These are phyloP conservation scores for Chydorus sphaericus DNA, from an alignment of 2,888 invertebrate species.

Conservation along the genomic window DNA sequence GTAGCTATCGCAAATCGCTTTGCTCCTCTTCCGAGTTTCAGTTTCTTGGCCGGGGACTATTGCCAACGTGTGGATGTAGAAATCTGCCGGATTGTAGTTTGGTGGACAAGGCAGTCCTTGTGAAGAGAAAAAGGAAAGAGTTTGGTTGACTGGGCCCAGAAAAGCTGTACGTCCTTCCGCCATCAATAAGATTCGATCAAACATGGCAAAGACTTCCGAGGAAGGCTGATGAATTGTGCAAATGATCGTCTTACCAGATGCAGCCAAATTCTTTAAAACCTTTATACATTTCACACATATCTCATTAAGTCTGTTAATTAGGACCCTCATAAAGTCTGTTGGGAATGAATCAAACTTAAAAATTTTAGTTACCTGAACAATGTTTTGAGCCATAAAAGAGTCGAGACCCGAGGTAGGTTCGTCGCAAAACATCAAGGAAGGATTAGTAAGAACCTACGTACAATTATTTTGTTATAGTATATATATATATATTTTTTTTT, in stretches of 20 bases:
- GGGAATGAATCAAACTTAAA: too few relatives aligned
- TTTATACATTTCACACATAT: too few relatives aligned
- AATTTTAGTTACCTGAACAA: conserved; percentile 26
- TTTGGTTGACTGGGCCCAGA: conserved; percentile 28
- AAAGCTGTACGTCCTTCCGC: conserved; percentile 33
- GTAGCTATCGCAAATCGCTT: conserved; percentile 28
- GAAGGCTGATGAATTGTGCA: conserved; percentile 36
- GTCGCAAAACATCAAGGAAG: conserved; percentile 36
- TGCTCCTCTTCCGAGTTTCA: conserved; percentile 18
- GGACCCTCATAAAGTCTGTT: too few relatives aligned
- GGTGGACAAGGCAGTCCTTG: conserved; percentile 28
- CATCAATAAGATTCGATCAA: conserved; percentile 29
- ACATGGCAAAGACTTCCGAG: conserved; percentile 31
- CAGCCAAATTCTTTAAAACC: conserved; percentile 21
- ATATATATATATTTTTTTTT: not conserved
- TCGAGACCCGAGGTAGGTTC: conserved; percentile 39
- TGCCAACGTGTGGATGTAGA: conserved; percentile 33
- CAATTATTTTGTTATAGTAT: too few relatives aligned
- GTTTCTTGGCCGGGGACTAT: conserved; percentile 30
- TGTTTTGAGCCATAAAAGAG: conserved; percentile 35
- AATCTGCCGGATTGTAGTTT: conserved; percentile 35
- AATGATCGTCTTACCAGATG: conserved; percentile 30
- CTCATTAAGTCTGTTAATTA: too few relatives aligned
- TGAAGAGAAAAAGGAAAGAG: conserved; percentile 22
- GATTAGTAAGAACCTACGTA: conserved; percentile 34